These are phyloP conservation scores for Penaeus chinensis DNA, from an alignment of 1,140 invertebrate species.

Conservation along the genomic window DNA sequence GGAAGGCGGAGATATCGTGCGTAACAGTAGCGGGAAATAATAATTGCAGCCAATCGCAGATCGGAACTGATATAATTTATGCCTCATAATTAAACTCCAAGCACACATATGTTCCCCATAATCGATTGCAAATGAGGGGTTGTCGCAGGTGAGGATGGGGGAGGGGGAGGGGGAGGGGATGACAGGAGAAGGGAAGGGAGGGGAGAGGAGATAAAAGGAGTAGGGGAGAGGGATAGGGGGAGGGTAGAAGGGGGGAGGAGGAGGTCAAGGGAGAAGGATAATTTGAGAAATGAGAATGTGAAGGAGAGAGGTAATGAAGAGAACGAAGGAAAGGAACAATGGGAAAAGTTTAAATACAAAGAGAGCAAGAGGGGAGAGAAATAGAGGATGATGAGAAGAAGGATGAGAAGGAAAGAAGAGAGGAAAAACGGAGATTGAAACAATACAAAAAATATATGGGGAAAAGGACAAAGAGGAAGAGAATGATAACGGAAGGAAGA, in stretches of 20 bases:
- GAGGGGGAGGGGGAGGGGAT: not conserved
- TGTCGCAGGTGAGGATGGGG: not conserved
- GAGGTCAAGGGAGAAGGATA: not conserved
- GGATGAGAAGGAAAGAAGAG: not conserved
- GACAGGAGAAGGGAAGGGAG: not conserved
- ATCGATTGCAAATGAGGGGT: too few relatives aligned
- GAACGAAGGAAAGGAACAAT: not conserved
- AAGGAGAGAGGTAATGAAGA: not conserved
- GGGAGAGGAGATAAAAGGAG: not conserved
- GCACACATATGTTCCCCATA: too few relatives aligned
- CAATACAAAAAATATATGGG: not conserved
- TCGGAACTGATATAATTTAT: too few relatives aligned
- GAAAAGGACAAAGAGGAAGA: too few relatives aligned
- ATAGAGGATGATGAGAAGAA: not conserved
- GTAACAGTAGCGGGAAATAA: too few relatives aligned
- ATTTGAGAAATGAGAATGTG: not conserved
- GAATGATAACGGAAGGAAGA: not conserved
- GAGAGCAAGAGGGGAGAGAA: not conserved
- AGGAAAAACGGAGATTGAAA: not conserved
- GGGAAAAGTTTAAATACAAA: not conserved
- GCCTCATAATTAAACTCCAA: too few relatives aligned
- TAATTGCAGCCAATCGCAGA: too few relatives aligned
- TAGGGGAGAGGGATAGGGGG: not conserved
- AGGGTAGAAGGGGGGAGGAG: not conserved
- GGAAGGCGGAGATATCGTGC: too few relatives aligned